Evolutionary conservation across 2,888 invertebrate species (phyloP).

Genomic region (Leucophenga montana): DNA sequence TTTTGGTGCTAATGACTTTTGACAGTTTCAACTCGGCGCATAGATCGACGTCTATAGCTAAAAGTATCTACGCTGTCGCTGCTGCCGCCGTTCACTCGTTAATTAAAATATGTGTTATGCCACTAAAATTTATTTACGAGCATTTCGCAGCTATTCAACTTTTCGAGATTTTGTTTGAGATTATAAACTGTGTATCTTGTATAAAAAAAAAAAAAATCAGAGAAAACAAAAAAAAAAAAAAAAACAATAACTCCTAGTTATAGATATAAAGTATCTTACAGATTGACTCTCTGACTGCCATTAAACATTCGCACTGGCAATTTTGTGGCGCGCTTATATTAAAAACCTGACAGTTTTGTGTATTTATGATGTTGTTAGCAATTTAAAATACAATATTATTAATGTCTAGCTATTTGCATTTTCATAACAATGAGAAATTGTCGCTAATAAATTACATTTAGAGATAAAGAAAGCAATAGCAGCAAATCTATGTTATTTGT

Average conservation of each 20-base stretch:
- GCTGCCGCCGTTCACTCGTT: slow-evolving; percentile 14
- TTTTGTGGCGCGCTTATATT: slow-evolving; percentile 11
- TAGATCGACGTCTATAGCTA: neutral
- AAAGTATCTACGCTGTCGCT: neutral
- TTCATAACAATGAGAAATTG: slow-evolving; percentile 24
- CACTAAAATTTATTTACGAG: slow-evolving; percentile 24
- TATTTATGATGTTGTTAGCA: slow-evolving; percentile 27
- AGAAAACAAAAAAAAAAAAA: neutral
- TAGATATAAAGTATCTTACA: no score
- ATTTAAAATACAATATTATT: slow-evolving; percentile 27
- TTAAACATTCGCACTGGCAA: no score
- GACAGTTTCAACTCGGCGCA: slow-evolving; percentile 23
- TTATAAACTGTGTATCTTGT: neutral
- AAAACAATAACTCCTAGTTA: no score
- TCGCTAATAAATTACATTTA: slow-evolving; percentile 15
- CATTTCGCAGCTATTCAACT: slow-evolving; percentile 25
- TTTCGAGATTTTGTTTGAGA: slow-evolving; percentile 22
- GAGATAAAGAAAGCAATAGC: slow-evolving; percentile 12
- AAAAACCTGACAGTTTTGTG: slow-evolving; percentile 25
- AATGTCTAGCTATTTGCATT: slow-evolving; percentile 21
- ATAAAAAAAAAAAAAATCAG: neutral
- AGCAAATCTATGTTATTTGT: neutral
- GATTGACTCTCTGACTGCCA: no score
- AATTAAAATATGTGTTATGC: slow-evolving; percentile 29
- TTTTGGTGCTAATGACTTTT: slow-evolving; percentile 29